Evolutionary conservation across 2,797 vertebrate genomes (phyloP).

Genomic region (Capromys pilorides): DNA sequence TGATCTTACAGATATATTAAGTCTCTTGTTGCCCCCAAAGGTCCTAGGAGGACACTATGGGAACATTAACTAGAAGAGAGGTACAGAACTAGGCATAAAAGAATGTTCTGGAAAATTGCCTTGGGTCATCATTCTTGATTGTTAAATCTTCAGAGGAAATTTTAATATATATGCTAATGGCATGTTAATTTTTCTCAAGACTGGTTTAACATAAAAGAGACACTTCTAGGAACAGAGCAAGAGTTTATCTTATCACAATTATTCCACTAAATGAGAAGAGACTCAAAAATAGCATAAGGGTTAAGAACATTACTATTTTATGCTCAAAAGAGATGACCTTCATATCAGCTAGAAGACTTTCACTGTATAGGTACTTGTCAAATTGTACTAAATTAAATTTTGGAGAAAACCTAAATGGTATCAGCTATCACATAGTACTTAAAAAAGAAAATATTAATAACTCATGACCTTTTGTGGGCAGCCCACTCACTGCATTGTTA

Average conservation of each 20-base stretch:
- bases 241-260: not conserved
- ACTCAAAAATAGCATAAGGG: not conserved
- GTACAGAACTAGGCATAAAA: not conserved
- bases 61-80: not conserved
- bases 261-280: not conserved
- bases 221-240: conserved; percentile 39
- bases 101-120: not conserved
- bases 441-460: conserved; percentile 34
- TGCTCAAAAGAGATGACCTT: conserved; percentile 13
- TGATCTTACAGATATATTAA: not conserved
- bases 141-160: conserved; percentile 22
- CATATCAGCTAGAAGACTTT: not conserved
- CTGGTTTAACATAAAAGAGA: conserved; percentile 16
- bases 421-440: not conserved
- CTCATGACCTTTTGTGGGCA: not conserved
- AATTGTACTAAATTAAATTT: conserved; percentile 39
- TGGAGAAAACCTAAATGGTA: conserved; percentile 49
- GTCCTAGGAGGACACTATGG: not conserved
- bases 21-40: not conserved
- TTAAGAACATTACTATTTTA: conserved; percentile 48
- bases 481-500: not conserved
- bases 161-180: conserved; percentile 42
- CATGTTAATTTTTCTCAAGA: conserved; percentile 51
- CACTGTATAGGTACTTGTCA: not conserved
- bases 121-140: conserved; percentile 37